Evolutionary conservation across 30 jellyfish, hydroid and myxozoan species (phyloP), one percentile per base, ranked within the genome.

Genomic region (Calvadosia cruxmelitensis): DNA sequence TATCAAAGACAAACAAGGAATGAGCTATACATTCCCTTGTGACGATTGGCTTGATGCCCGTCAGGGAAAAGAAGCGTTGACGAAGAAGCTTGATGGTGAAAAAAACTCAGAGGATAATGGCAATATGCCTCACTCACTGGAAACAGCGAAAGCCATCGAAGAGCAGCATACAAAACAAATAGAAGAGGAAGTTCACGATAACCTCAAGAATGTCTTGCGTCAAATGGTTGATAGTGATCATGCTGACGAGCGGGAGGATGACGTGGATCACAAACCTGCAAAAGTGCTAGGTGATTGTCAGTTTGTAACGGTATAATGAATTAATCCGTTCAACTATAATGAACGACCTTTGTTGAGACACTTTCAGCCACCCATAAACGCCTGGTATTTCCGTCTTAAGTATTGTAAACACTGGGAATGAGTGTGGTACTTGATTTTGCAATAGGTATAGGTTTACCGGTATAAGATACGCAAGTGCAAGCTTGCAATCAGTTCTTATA

Each of bases 121-220:
- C 57, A 42, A 42, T 5, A 10, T 20, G 20, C 10, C 10, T 42
- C 15, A 5, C 20, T 42, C 57, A 66, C 10, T 64, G 74, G 83
- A 71, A 7, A 64, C 70, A 57, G 24, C 68, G 52, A 79, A 50
- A 49, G 49, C 71, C 12, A 52, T 65, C 49, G 83, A 70, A 7
- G 49, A 64, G 62, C 77, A 77, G 29, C 92, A 79, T 51, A 73
- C 71, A n/a, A 57, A 35, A 33, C 79, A 80, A 36, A 73, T 79
- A 36, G 92, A 79, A 31, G 83, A 79, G 42, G 33, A 76, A 1
- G 83, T 79, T 10, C 92, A 79, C 53, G 69, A 71, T 30, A 79
- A 79, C 32, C 83, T 79, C 3, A 31, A 80, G 13, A 36, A 67
- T 28, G 92, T 79, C 0, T 64, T 79, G 23, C 74, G 71, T 52